Percentiles rank a stretch among this genome's conserved stretches.
Evolutionary conservation across 2,113 vertebrate genomes (phyloP).

Genomic region (Vidua macroura): DNA sequence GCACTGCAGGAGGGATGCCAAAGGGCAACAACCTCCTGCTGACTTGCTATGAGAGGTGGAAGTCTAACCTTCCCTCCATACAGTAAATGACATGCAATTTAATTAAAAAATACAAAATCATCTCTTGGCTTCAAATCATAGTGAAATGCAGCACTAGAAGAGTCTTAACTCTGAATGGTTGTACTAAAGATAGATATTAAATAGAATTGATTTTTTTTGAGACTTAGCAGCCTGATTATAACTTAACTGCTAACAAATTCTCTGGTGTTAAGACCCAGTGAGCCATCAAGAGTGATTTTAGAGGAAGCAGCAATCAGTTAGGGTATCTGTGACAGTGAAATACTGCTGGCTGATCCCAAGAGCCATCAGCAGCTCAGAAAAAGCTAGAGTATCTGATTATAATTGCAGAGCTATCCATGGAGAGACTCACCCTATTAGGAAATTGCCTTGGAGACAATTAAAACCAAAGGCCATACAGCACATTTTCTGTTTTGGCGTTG

Average conservation of each 20-base stretch:
- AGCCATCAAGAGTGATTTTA: not conserved
- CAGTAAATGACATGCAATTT: not conserved
- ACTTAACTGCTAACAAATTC: not conserved
- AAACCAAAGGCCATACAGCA: not conserved
- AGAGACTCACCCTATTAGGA: not conserved
- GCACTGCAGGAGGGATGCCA: not conserved
- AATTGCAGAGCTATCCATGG: not conserved
- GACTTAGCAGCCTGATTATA: not conserved
- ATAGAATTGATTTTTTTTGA: not conserved
- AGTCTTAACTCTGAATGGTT: not conserved
- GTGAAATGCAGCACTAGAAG: not conserved
- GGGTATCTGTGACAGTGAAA: not conserved
- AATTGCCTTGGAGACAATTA: not conserved
- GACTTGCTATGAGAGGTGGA: not conserved
- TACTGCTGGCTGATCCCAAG: not conserved
- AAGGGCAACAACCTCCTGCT: not conserved
- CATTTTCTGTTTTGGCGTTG: not conserved
- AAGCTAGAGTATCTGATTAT: not conserved
- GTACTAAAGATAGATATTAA: not conserved
- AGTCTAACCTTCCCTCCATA: not conserved
- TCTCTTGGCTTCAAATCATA: not conserved
- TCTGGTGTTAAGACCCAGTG: not conserved
- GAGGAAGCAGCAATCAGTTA: not conserved
- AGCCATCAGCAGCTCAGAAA: not conserved
- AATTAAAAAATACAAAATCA: not conserved